Percentiles rank a stretch among this genome's conserved stretches.
Evolutionary conservation across 92 coral and sea anemone genomes (phyloP).

Genomic region (Anthopleura xanthogrammica): DNA sequence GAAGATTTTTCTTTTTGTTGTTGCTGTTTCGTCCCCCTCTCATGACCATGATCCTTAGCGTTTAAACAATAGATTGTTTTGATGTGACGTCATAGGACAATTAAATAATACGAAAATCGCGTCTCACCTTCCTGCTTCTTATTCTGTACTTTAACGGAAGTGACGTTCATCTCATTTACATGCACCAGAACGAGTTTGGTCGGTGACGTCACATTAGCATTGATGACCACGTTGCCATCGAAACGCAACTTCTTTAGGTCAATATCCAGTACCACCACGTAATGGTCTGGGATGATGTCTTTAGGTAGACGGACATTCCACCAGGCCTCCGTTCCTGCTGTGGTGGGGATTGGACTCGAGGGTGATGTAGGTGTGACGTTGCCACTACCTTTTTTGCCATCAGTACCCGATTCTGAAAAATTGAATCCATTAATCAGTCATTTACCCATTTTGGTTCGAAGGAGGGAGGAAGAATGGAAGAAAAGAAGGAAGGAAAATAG

Average conservation of each 20-base stretch:
- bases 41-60: no score
- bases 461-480: no score
- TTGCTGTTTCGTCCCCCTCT: no score
- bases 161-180: constrained; percentile 69
- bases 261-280: constrained; percentile 63
- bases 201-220: constrained; percentile 47
- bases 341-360: constrained; percentile 63
- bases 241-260: constrained; percentile 58
- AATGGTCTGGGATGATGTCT: constrained; percentile 71
- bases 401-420: constrained; percentile 5
- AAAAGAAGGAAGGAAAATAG: no score
- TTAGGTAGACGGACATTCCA: constrained; percentile 88
- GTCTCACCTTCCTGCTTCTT: constrained; percentile 37
- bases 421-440: no score
- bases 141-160: constrained; percentile 42
- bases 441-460: no score
- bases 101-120: no score
- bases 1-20: no score
- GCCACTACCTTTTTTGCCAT: constrained; percentile 4
- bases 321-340: constrained; percentile 84
- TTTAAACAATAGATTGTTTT: no score
- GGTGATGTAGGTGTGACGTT: constrained; percentile 21
- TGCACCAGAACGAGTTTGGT: constrained; percentile 80
- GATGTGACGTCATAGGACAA: no score
- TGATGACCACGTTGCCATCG: constrained; percentile 62